These are phyloP conservation scores for Rhagoletis pomonella DNA, from an alignment of 1,140 invertebrate species.

Conservation along the genomic window DNA sequence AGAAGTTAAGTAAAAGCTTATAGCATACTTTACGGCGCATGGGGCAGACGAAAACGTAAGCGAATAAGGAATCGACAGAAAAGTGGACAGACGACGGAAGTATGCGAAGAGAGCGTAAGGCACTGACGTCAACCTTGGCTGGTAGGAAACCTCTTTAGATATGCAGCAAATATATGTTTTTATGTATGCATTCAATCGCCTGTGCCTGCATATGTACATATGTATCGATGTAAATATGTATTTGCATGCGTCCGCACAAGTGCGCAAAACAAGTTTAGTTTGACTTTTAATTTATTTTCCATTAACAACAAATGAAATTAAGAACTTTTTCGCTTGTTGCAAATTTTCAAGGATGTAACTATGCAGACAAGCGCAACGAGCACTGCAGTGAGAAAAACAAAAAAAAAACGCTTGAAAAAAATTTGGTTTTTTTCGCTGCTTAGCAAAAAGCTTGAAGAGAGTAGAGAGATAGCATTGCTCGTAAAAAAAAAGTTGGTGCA, in stretches of 20 bases:
- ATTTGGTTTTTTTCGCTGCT: neutral
- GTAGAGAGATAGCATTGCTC: neutral
- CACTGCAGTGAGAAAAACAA: neutral
- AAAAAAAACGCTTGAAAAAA: neutral
- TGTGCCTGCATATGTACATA: too few relatives aligned
- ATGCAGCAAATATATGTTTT: neutral
- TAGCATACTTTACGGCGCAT: neutral
- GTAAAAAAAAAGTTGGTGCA: neutral
- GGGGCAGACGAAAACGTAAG: neutral
- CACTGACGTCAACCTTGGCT: too few relatives aligned
- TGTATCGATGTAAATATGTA: too few relatives aligned
- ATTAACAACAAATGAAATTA: conserved; percentile 52
- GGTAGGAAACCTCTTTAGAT: neutral
- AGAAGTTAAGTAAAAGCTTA: neutral
- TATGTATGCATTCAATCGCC: neutral
- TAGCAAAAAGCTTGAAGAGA: neutral
- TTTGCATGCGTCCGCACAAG: neutral
- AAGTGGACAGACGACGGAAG: neutral
- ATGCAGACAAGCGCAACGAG: conserved; percentile 27
- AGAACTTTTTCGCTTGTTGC: conserved; percentile 46
- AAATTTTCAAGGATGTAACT: conserved; percentile 33
- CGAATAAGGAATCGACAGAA: neutral
- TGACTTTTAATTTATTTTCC: conserved; percentile 52
- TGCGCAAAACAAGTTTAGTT: conserved; percentile 19
- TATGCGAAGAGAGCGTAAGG: neutral